Base-by-base conservation (phyloP, 2,888 invertebrate species). In the Diarsia dahlii region DNA sequence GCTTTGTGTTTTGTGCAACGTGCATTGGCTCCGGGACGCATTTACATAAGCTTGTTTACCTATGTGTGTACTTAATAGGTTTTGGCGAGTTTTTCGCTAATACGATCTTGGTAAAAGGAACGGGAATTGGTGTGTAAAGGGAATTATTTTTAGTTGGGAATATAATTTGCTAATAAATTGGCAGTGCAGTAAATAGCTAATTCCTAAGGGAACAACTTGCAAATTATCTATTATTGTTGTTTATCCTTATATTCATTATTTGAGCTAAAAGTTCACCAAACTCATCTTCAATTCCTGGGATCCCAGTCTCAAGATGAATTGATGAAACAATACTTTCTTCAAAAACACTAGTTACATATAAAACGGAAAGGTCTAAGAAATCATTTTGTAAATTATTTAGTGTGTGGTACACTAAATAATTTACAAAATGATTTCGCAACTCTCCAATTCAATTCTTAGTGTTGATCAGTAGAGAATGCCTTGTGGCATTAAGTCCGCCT, bases 1-100 rank as follows among this genome's bases (percentile, higher is more conserved):
- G 88, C 88, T 90, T 90, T 88, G 88, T 90, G 88, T 89, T 84
- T 77, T 80, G 88, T 87, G 90, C 92, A 93, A 93, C 91, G 91
- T 91, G 90, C 84, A 81, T 75, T 86, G 83, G 71, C 78, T 71
- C 86, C 87, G 74, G 68, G 48, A 67, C 65, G 52, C 74, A 85
- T 86, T 87, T 84, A 78, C 85, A 87, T 85, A 86, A 88, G 87
- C 87, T 84, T 74, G 76, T 88, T 86, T 86, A 84, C 69, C 78
- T 73, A 76, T 58, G 72, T 78, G 67, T 74, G 60, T 64, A 69
- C 63, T 72, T 76, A 73, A 82, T 85, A 82, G 77, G 73, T 80
- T 85, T 80, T 72, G 65, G 71, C 68, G 72, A 71, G 64, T 75
- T 75, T 77, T 73, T 74, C 9, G 78, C 63, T 76, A 68, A 82